Percentiles rank a stretch among this genome's conserved stretches.
Conservation (phyloP, 2,113 vertebrate genomes). For the Eulemur rufifrons region DNA sequence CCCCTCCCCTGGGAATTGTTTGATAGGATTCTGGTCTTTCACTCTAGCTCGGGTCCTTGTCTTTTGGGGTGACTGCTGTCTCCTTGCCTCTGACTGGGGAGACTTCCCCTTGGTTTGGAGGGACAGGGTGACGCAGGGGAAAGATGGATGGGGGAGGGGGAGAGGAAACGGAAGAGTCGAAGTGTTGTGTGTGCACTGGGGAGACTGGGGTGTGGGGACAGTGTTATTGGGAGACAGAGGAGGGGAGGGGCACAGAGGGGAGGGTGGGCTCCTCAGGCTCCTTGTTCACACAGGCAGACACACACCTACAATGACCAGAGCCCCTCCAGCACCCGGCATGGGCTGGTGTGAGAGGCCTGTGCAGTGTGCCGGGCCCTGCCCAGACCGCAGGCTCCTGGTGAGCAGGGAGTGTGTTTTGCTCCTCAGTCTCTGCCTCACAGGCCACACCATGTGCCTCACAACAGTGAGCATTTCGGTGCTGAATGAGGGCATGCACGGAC, state of each 20-base stretch:
- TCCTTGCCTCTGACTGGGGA: background rate
- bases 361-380: background rate
- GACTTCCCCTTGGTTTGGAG: background rate
- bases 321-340: accelerated
- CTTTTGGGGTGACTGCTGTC: background rate
- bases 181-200: background rate
- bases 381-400: accelerated
- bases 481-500: accelerated
- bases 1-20: background rate
- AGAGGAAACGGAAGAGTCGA: background rate
- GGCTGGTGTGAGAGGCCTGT: background rate
- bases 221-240: background rate
- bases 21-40: background rate
- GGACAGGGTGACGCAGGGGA: background rate
- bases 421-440: background rate
- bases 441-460: accelerated
- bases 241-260: accelerated
- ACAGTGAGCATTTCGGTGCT: background rate
- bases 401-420: background rate
- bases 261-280: background rate
- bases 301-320: accelerated
- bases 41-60: background rate
- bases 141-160: background rate
- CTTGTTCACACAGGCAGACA: background rate
- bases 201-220: background rate